A percentile compares a stretch with the other conserved stretches of the same genome.
Evolutionary conservation across 2,888 invertebrate species (phyloP).

Genomic region (Clunio marinus): DNA sequence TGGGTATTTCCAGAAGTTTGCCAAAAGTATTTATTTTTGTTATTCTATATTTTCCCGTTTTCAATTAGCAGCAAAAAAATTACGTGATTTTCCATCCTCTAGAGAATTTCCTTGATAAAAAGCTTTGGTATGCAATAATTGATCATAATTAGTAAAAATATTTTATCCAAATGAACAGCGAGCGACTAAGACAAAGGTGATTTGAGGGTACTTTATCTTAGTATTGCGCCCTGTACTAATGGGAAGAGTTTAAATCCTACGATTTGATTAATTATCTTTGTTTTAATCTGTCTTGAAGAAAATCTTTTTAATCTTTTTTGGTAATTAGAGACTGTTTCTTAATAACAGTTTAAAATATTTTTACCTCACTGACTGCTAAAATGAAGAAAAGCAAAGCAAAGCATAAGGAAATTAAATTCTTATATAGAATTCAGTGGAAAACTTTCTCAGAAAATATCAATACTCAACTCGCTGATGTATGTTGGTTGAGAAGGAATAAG

Average conservation of each 20-base stretch:
- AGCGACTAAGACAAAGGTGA: background rate
- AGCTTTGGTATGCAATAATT: background rate
- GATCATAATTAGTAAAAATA: background rate
- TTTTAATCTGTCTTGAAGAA: constrained; percentile 15
- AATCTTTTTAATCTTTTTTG: background rate
- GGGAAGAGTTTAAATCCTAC: background rate
- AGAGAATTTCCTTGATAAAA: background rate
- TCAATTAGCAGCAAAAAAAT: constrained; percentile 13
- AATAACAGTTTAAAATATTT: too few species aligned
- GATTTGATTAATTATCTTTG: constrained; percentile 16
- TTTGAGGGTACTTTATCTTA: too few species aligned
- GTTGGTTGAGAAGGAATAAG: too few species aligned
- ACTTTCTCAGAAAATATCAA: too few species aligned
- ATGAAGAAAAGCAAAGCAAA: too few species aligned
- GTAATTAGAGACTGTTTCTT: too few species aligned
- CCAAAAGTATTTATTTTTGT: background rate
- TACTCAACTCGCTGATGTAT: background rate
- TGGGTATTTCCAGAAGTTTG: constrained; percentile 33
- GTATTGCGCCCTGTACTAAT: too few species aligned
- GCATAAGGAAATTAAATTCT: too few species aligned
- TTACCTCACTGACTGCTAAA: too few species aligned
- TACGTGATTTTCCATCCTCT: background rate
- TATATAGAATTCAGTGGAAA: too few species aligned
- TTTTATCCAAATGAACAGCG: background rate
- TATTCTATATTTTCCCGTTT: too few species aligned